phyloP scores from a whole-genome alignment of 1,140 invertebrate genomes.

The Lutraria rhynchaena region DNA sequence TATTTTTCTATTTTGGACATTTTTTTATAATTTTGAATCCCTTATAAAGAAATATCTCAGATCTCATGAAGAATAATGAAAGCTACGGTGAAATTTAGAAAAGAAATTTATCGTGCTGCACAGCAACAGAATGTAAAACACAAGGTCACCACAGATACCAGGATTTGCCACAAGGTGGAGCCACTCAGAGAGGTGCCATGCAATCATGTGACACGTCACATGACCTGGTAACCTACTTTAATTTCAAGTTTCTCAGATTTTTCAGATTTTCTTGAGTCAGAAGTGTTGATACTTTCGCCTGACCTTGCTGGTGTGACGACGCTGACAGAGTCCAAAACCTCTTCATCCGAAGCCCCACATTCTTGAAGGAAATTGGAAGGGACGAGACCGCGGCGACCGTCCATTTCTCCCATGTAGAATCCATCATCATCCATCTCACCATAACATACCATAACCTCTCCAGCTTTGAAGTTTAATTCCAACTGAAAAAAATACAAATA shows the following conservation, averaged over 20 bases:
- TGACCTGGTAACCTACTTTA: slow-evolving; percentile 69
- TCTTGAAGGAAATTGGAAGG: slow-evolving; percentile 93
- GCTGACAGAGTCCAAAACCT: slow-evolving; percentile 74
- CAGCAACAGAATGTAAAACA: slow-evolving; percentile 18
- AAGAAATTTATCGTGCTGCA: too few species aligned
- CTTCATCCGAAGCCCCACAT: slow-evolving; percentile 72
- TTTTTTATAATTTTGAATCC: too few species aligned
- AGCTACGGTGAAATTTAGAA: too few species aligned
- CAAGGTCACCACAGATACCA: slow-evolving; percentile 38
- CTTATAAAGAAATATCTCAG: too few species aligned
- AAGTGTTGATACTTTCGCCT: slow-evolving; percentile 72
- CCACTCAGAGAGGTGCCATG: slow-evolving; percentile 56
- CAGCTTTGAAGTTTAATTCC: slow-evolving; percentile 97
- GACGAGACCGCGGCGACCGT: slow-evolving; percentile 95
- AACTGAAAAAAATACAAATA: slow-evolving; percentile 85
- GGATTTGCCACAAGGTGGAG: slow-evolving; percentile 52
- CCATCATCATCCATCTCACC: slow-evolving; percentile 99
- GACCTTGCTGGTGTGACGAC: slow-evolving; percentile 76
- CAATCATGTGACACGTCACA: slow-evolving; percentile 59
- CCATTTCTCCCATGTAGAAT: slow-evolving; percentile 98
- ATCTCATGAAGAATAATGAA: too few species aligned
- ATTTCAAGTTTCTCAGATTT: slow-evolving; percentile 61
- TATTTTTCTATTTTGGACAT: too few species aligned
- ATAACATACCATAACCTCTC: slow-evolving; percentile 97
- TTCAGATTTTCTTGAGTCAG: slow-evolving; percentile 68